Conservation (phyloP, 2,888 invertebrate species). For the Lasioglossum pauxillum region DNA sequence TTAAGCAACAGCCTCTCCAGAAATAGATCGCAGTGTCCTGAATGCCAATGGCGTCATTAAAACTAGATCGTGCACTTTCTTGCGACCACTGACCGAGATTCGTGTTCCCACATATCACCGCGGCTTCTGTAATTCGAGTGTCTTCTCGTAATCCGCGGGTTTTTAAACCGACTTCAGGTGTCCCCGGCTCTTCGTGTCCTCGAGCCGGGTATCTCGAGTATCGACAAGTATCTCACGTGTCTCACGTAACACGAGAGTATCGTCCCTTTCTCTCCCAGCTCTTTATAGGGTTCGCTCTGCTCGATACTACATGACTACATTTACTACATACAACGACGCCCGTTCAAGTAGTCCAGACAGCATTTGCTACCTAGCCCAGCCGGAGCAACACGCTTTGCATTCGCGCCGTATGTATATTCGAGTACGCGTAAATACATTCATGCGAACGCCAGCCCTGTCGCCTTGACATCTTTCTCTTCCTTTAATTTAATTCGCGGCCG, state of each 20-base stretch:
- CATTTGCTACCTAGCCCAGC: slow-evolving; percentile 10
- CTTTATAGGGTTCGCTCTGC: slow-evolving; percentile 32
- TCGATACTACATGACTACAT: slow-evolving; percentile 15
- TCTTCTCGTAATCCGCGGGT: slow-evolving; percentile 54
- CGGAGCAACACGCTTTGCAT: slow-evolving; percentile 9
- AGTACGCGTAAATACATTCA: slow-evolving; percentile 7
- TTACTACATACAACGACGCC: background rate
- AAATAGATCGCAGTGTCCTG: slow-evolving; percentile 44
- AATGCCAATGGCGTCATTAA: slow-evolving; percentile 59
- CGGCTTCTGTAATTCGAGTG: slow-evolving; percentile 59
- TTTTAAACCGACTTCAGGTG: slow-evolving; percentile 50
- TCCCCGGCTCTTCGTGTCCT: slow-evolving; percentile 32
- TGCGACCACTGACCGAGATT: slow-evolving; percentile 66
- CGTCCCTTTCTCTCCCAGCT: slow-evolving; percentile 18
- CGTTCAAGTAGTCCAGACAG: slow-evolving; percentile 36
- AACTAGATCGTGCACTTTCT: slow-evolving; percentile 56
- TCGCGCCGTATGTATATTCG: background rate
- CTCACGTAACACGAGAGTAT: slow-evolving; percentile 63
- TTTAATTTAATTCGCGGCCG: slow-evolving; percentile 10
- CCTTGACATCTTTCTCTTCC: slow-evolving; percentile 10
- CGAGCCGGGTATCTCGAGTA: slow-evolving; percentile 63
- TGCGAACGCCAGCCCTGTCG: slow-evolving; percentile 12
- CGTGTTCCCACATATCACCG: slow-evolving; percentile 30
- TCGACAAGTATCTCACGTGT: slow-evolving; percentile 65
- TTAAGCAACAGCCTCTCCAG: slow-evolving; percentile 20